Base-by-base conservation (phyloP, 2,113 vertebrate genomes). In the Cnemophilus loriae region DNA sequence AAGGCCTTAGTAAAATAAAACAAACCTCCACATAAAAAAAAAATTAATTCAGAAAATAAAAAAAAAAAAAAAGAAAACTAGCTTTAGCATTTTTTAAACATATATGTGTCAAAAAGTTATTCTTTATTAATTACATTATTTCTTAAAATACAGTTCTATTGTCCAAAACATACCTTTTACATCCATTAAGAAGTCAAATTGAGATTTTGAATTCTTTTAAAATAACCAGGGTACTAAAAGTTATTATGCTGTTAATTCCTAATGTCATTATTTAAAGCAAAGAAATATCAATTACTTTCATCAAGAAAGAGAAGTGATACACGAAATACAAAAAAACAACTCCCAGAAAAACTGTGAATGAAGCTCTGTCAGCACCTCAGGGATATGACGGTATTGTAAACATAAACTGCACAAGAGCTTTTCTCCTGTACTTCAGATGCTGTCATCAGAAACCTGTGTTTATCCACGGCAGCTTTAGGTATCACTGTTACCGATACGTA, bases 391-490 rank as follows among this genome's bases (percentile, higher is more conserved):
- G 64, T 70, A 84, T 83, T 75, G 56, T 37, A 90, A 90, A 89
- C 55, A 46, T 53, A 84, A 84, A 86, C 59, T 75, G 87, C 59
- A 88, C 5, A 1, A 93, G 87, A 86, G 68, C 55, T 90, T 90
- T 95, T 88, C 92, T 78, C 71, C 79, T 75, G 47, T 71, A 26
- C 60, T 92, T 74, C n/a, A 84, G 79, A 74, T 75, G 79, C 82
- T 96, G 93, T 88, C 85, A 94, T 67, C 75, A 93, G 95, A 96
- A 96, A 86, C 92, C 82, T 68, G 37, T 83, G 77, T 90, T 94
- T 77, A 94, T 33, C 82, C 76, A 47, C 1, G 1, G 75, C 4
- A 93, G 82, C 85, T 78, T 78, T 61, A 60, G 79, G 92, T 95
- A 88, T 86, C 92, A 47, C 77, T 41, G 68, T 92, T 90, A 93